Evolutionary conservation across 2,113 vertebrate genomes (phyloP).

Genomic region (Bubo blakistoni): DNA sequence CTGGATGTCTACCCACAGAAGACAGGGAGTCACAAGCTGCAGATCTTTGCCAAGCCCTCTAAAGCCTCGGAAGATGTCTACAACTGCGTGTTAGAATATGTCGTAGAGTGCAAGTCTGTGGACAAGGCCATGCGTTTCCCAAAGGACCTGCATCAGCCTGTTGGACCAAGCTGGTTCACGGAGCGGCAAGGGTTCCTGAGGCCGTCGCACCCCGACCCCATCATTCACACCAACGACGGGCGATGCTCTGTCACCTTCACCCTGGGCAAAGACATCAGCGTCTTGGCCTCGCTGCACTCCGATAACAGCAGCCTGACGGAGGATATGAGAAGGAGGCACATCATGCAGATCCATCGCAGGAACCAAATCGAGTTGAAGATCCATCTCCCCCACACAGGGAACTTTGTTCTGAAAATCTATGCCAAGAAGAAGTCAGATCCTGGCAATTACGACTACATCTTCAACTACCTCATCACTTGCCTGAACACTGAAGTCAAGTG

Average conservation of each 20-base stretch:
- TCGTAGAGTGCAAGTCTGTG: conserved; percentile 70
- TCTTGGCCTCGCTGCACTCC: conserved; percentile 67
- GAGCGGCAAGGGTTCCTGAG: conserved; percentile 76
- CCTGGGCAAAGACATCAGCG: conserved; percentile 64
- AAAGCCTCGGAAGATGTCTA: conserved; percentile 61
- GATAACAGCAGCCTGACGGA: conserved; percentile 43
- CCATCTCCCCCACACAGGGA: conserved; percentile 76
- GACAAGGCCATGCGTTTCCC: conserved; percentile 66
- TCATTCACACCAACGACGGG: conserved; percentile 77
- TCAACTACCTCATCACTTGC: conserved; percentile 82
- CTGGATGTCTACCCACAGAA: conserved; percentile 77
- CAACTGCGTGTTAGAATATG: conserved; percentile 66
- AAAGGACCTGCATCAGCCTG: conserved; percentile 68
- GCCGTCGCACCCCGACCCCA: conserved; percentile 61
- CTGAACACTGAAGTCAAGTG: conserved; percentile 74
- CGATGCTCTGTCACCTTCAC: conserved; percentile 74
- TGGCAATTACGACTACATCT: conserved; percentile 73
- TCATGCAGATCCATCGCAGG: conserved; percentile 69
- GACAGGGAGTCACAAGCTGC: conserved; percentile 73
- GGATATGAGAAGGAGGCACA: conserved; percentile 60
- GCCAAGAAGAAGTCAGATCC: conserved; percentile 74
- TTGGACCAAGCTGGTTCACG: conserved; percentile 81
- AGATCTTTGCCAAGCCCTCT: conserved; percentile 74
- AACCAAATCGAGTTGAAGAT: conserved; percentile 72
- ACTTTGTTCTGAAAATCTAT: conserved; percentile 77